These are phyloP conservation scores for Saccostrea glomerata DNA, from an alignment of 1,140 invertebrate genomes.

Conservation along the genomic window DNA sequence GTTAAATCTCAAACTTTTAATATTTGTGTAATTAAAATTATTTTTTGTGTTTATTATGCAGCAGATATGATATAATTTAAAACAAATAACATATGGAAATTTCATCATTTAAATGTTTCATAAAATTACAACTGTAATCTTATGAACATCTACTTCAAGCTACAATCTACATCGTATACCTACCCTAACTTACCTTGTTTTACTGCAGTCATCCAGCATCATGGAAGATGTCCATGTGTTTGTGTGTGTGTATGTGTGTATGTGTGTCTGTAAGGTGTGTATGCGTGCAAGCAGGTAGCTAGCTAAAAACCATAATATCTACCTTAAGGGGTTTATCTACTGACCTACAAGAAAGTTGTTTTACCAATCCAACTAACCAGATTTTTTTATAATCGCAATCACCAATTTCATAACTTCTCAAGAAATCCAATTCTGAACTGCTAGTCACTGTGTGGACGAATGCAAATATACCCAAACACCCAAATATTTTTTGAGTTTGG, in stretches of 20 bases:
- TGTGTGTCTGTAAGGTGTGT: background rate
- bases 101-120: background rate
- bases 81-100: background rate
- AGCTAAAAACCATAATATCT: too few species aligned
- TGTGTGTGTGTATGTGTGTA: background rate
- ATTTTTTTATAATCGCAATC: too few species aligned
- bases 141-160: background rate
- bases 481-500: too few species aligned
- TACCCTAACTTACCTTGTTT: slow-evolving; percentile 1
- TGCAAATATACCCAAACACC: too few species aligned
- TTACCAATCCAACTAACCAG: too few species aligned
- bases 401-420: too few species aligned
- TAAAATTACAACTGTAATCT: background rate
- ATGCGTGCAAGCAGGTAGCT: too few species aligned
- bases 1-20: background rate
- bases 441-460: too few species aligned
- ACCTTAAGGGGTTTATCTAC: too few species aligned
- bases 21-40: background rate
- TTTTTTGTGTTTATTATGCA: background rate
- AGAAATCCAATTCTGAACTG: too few species aligned
- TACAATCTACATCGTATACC: background rate
- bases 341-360: too few species aligned
- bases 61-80: background rate
- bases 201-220: background rate
- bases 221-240: background rate